These are phyloP conservation scores for Anodontia alba DNA, from an alignment of 2,888 invertebrate species.

Conservation along the genomic window DNA sequence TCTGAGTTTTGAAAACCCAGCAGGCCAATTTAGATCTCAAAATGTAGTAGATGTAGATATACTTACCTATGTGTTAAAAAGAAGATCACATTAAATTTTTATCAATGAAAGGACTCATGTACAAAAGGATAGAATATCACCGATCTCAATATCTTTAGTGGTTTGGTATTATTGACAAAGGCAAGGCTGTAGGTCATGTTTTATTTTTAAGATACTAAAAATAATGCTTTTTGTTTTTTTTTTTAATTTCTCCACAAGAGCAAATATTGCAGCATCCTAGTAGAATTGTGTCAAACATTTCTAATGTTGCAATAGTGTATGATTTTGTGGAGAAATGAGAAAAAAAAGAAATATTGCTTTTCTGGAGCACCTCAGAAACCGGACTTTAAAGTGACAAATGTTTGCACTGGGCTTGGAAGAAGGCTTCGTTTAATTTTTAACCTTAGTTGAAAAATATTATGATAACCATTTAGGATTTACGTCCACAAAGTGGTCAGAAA, in stretches of 20 bases:
- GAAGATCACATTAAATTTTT: not conserved
- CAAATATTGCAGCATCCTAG: no score
- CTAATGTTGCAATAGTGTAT: no score
- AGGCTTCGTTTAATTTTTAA: constrained; percentile 3
- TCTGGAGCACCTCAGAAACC: not conserved
- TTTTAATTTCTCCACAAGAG: no score
- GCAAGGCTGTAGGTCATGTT: no score
- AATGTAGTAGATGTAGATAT: not conserved
- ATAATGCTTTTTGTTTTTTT: no score
- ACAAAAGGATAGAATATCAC: constrained; percentile 14
- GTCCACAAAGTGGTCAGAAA: not conserved
- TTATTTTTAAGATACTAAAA: no score
- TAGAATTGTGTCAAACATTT: no score
- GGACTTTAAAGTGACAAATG: constrained; percentile 1
- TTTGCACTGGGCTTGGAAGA: not conserved
- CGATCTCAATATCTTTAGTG: not conserved
- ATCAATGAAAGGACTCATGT: constrained; percentile 10
- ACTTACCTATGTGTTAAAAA: constrained; percentile 2
- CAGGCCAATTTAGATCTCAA: not conserved
- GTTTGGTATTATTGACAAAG: not conserved
- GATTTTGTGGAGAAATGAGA: no score
- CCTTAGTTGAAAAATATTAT: constrained; percentile 14
- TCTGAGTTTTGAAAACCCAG: not conserved
- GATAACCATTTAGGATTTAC: not conserved
- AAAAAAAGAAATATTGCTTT: no score